Base-by-base conservation (phyloP, 1,140 invertebrate genomes). In the Heterodera schachtii region DNA sequence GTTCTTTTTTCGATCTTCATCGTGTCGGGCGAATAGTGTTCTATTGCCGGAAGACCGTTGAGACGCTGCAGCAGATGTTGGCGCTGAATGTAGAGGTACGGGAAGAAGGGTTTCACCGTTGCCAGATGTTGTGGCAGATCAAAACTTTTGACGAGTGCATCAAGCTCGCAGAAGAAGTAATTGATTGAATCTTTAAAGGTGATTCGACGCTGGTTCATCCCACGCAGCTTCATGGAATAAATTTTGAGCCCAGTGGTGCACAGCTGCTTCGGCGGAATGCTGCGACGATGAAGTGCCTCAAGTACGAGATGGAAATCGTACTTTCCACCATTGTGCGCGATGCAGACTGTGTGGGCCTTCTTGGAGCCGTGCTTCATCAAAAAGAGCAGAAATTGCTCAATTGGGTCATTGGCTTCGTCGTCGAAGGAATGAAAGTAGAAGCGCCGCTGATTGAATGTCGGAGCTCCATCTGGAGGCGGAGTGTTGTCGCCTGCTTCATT, bases 311-410 rank as follows among this genome's bases (percentile, higher is more conserved):
- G 78, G 3, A 80, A 21, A n/a, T 80, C 78, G 9, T 49, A 80
- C 60, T 80, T 80, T 0, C 78, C 78, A 0, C 78, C 75, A 21
- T 78, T 77, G 3, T 79, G 78, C 2, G 19, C 21, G 2, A 79
- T 16, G 46, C 41, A 57, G 3, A 79, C 8, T 3, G 41, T 52
- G 64, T 78, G 31, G 7, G 47, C 64, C 0, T 31, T 16, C 4
- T 16, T 5, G 1, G 47, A n/a, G 0, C 49, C 66, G 0, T 4
- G 21, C 2, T 64, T 9, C 8, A 19, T 44, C 43, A 80, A 57
- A 79, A 64, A 80, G 9, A 80, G 75, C 44, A 80, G 21, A 31
- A 75, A 80, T 16, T 80, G 69, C 41, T 73, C 78, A 7, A 80
- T 75, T 3, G 78, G 78, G 49, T 79, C 43, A 0, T 11, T 2